Evolutionary conservation across 2,888 invertebrate genomes (phyloP), one percentile per base, ranked within the genome.

Genomic region (Orchesellides sinensis): DNA sequence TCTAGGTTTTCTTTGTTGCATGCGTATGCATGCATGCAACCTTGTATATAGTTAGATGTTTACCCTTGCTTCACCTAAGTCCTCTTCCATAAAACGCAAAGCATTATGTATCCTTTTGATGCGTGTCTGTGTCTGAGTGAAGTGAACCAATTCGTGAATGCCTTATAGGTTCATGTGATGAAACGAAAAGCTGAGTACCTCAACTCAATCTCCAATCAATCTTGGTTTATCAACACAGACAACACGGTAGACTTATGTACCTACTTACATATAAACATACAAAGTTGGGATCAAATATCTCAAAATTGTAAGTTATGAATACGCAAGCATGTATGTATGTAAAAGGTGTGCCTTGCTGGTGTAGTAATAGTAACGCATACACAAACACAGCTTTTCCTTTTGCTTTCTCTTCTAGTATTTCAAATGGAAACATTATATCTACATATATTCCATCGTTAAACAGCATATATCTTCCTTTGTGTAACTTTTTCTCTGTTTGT

Each of bases 161-260:
- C 29, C 27, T 45, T 72, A 35, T 49, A 52, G 27, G 65, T 65
- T 56, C 66, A 56, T 63, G 59, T 56, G 65, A 45, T 54, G 75
- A 63, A 45, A 61, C 73, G 61, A 47, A 74, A 74, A 63, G 35
- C 52, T 74, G 74, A 73, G 73, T 56, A 66, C 72, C 72, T 75
- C n/a, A n/a, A n/a, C n/a, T n/a, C 75, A 75, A 75, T 75, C 66
- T 75, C 75, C 66, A 75, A 75, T 77, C 77, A 77, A 68, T 77
- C 77, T 59, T 59, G 49, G 54, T 47, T 54, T n/a, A n/a, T 40
- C 40, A 2, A n/a, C 40, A 10, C 19, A 4, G 14, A 17, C 52
- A 2, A 17, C 52, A 40, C 40, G n/a, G n/a, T n/a, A n/a, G n/a
- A n/a, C n/a, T n/a, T n/a, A n/a, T n/a, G n/a, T n/a, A n/a, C n/a